Evolutionary conservation across 2,888 invertebrate species (phyloP).

Genomic region (Meandrusa payeni): DNA sequence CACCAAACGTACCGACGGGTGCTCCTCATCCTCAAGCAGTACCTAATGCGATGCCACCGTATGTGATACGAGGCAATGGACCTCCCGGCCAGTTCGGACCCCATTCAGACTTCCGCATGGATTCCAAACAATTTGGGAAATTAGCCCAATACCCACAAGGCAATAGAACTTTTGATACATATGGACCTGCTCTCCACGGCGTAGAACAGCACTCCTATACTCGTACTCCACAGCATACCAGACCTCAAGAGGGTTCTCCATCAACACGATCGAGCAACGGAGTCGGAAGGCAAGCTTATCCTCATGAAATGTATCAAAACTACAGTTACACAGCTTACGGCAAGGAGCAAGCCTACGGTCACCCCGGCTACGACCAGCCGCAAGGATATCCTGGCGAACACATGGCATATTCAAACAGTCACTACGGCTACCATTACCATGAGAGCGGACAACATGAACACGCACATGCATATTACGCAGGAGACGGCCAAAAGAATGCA

Average conservation of each 20-base stretch:
- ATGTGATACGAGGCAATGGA: constrained; percentile 77
- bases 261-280: constrained; percentile 63
- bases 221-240: constrained; percentile 61
- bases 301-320: constrained; percentile 75
- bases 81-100: constrained; percentile 72
- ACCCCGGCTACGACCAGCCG: constrained; percentile 79
- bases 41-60: constrained; percentile 81
- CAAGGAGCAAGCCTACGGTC: constrained; percentile 78
- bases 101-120: constrained; percentile 77
- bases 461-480: constrained; percentile 65
- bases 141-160: constrained; percentile 67
- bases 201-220: constrained; percentile 71
- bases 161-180: constrained; percentile 64
- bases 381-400: constrained; percentile 67
- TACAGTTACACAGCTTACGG: constrained; percentile 77
- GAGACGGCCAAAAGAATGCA: constrained; percentile 73
- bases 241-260: constrained; percentile 59
- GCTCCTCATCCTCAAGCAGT: constrained; percentile 81
- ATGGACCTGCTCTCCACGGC: constrained; percentile 53
- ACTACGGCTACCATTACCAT: constrained; percentile 76
- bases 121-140: constrained; percentile 72
- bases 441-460: constrained; percentile 66
- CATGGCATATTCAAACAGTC: constrained; percentile 68
- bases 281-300: constrained; percentile 59
- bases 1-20: constrained; percentile 83